These are phyloP conservation scores for Zaprionus obscuricornis DNA, from an alignment of 2,888 invertebrate species.

Conservation along the genomic window DNA sequence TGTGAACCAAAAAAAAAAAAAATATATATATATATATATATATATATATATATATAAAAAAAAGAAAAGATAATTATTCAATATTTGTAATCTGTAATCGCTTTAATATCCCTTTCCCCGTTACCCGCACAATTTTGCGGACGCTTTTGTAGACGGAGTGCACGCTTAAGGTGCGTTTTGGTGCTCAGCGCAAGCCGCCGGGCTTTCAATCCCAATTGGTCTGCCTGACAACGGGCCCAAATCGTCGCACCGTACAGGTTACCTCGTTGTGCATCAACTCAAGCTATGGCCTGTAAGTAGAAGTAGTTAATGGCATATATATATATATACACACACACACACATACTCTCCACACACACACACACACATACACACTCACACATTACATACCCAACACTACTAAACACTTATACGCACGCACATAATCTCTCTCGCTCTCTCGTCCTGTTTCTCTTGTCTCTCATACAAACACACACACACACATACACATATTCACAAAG, in stretches of 20 bases:
- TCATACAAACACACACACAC: slow-evolving; percentile 6
- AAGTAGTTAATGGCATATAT: slow-evolving; percentile 10
- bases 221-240: slow-evolving; percentile 94
- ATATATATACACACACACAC: slow-evolving; percentile 16
- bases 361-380: slow-evolving; percentile 3
- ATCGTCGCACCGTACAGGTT: slow-evolving; percentile 86
- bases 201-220: slow-evolving; percentile 98
- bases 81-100: no score
- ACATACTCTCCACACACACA: slow-evolving; percentile 5
- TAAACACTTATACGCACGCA: no score
- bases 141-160: slow-evolving; percentile 82
- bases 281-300: slow-evolving; percentile 96
- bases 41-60: no score
- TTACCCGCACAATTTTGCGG: no score
- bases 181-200: slow-evolving; percentile 93
- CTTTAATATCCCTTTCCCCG: no score
- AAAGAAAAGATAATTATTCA: no score
- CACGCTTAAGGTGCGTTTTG: slow-evolving; percentile 88
- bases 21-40: no score
- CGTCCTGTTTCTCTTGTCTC: no score
- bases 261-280: slow-evolving; percentile 97
- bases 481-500: slow-evolving; percentile 9
- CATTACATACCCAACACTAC: no score
- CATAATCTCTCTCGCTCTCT: no score
- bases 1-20: no score